Evolutionary conservation across 2,888 invertebrate genomes (phyloP).

Genomic region (Drosophila glabriapex): DNA sequence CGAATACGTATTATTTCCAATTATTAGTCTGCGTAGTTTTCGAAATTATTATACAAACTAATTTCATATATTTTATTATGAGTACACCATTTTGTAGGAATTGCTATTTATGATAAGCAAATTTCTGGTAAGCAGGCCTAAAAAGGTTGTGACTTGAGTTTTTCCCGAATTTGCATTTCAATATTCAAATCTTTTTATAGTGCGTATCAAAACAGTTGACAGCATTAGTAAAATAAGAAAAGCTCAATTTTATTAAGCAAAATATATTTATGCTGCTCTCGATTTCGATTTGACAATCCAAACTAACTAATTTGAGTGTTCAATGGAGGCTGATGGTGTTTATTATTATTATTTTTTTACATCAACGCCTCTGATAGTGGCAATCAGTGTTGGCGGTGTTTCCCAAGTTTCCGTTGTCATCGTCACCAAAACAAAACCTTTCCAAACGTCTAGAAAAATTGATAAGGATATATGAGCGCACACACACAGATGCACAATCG

Average conservation of each 20-base stretch:
- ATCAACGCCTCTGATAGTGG: constrained; percentile 57
- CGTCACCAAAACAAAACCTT: constrained; percentile 65
- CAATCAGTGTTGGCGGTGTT: constrained; percentile 65
- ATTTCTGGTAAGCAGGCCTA: not conserved
- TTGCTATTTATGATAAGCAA: not conserved
- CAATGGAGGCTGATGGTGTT: constrained; percentile 4
- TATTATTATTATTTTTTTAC: constrained; percentile 20
- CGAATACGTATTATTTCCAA: not conserved
- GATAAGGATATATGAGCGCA: constrained; percentile 72
- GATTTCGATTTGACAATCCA: not conserved
- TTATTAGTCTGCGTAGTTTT: not conserved
- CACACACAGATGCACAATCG: constrained; percentile 14
- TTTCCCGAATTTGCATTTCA: not conserved
- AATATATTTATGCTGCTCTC: not conserved
- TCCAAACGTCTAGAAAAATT: constrained; percentile 59
- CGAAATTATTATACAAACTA: not conserved
- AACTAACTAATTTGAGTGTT: not conserved
- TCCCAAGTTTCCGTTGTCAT: constrained; percentile 57
- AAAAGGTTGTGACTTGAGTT: not conserved
- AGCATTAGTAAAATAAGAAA: not conserved
- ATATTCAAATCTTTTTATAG: not conserved
- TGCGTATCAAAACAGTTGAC: not conserved
- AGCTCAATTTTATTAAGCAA: not conserved
- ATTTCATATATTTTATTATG: not conserved
- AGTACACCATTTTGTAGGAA: not conserved